Base-by-base conservation (phyloP, 2,888 invertebrate species). In the Marronus borbonicus region DNA sequence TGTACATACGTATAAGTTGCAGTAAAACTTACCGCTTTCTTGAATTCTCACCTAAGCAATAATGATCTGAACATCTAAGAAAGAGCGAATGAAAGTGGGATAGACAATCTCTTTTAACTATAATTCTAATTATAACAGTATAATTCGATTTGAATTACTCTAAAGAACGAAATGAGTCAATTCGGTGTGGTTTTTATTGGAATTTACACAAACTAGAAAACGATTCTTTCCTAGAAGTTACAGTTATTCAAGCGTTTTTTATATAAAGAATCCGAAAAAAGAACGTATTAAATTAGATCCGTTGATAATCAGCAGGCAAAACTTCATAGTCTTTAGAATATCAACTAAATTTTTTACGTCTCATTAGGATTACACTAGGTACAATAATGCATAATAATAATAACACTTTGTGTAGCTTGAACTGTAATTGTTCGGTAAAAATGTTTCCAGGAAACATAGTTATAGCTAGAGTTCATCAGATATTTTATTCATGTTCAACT, bases 191-290 rank as follows among this genome's bases (percentile, higher is more conserved):
- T 69, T 68, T 76, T 76, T 69, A 76, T 58, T 50, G 60, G 76
- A 76, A 76, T 76, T 76, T 69, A 76, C 66, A 76, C 76, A 76
- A 69, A 69, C 68, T 68, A 76, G 76, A 68, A 76, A 76, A 76
- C 76, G 69, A 66, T 76, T 58, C 76, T 76, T 76, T 76, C 66
- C 31, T 39, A 76, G 66, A 76, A 58, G 36, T 58, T 60, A 76
- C 76, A 76, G 76, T 76, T 76, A 76, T 69, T 69, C 14, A 14
- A 69, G 31, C 69, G 69, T 52, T 69, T 69, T 31, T 50, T 50
- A 68, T 68, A 44, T n/a, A 24, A 69, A n/a, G 28, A 52, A 69
- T n/a, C 8, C 31, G 69, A 76, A 76, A 69, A 44, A 55, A 76
- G 69, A 69, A 55, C 24, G 76, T 52, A 68, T 76, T 76, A 76